These are phyloP conservation scores for Copidosoma floridanum DNA, from an alignment of 1,140 invertebrate genomes.

Conservation along the genomic window DNA sequence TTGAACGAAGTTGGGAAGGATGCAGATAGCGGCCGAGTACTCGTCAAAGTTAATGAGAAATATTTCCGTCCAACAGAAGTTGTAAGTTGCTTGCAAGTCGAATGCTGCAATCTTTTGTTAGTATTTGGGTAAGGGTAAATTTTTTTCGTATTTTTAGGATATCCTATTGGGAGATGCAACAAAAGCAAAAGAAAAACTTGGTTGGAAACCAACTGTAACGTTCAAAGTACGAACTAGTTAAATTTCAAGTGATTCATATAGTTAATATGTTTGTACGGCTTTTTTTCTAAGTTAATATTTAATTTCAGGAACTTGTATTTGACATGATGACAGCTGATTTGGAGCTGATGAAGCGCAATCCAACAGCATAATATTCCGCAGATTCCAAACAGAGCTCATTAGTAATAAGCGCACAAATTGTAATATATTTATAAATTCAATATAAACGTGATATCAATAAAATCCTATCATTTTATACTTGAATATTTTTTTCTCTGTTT, in stretches of 20 bases:
- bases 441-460: too few relatives aligned
- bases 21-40: conserved; percentile 72
- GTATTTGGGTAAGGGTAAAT: too few relatives aligned
- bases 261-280: conserved; percentile 2
- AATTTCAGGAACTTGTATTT: conserved; percentile 75
- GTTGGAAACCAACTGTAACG: conserved; percentile 83
- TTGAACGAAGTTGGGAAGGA: conserved; percentile 87
- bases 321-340: conserved; percentile 97
- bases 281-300: conserved; percentile 16
- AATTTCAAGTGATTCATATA: not conserved
- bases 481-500: too few relatives aligned
- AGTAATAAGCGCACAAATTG: too few relatives aligned
- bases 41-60: conserved; percentile 90
- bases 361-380: conserved; percentile 71
- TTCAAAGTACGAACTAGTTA: conserved; percentile 71
- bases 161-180: conserved; percentile 85
- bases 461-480: too few relatives aligned
- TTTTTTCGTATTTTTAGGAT: conserved; percentile 62
- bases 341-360: conserved; percentile 88
- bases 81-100: conserved; percentile 61
- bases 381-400: too few relatives aligned
- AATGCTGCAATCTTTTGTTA: conserved; percentile 1
- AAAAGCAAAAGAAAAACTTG: conserved; percentile 83
- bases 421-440: too few relatives aligned
- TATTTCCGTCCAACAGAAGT: conserved; percentile 98